Base-by-base conservation (phyloP, 2,888 invertebrate genomes). In the Parapristionchus giblindavisi region DNA sequence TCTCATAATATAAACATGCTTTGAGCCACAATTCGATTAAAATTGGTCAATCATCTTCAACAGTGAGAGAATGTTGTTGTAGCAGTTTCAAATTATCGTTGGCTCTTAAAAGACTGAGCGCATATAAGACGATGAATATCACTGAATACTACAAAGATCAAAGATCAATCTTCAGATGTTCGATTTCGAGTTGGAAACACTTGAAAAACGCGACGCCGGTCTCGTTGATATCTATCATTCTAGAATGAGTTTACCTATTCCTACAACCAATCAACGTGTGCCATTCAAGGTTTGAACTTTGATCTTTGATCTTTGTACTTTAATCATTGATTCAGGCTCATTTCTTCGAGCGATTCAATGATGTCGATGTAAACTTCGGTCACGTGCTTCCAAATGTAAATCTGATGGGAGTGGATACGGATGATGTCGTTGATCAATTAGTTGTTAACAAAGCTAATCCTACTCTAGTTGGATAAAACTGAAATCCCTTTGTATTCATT, bases 371-470 rank as follows among this genome's bases (percentile, higher is more conserved):
- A 70, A 81, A 81, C 72, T 78, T 81, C 75, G 81, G 78, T 27
- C 81, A 81, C 38, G 71, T 81, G 48, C 70, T 81, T 75, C 81
- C 81, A 1, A 81, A 81, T 68, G 70, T 81, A 27, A 81, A 81
- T 76, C 32, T 81, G 21, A 79, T 78, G 68, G 74, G 75, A 3
- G 77, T 78, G 43, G 75, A 77, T 54, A 76, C 78, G 5, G 77
- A 78, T 66, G 77, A 80, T 75, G 77, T 80, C 48, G 78, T 78
- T 56, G 80, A 79, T 48, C 78, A 80, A 78, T 70, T 80, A 5
- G 77, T 80, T 11, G 60, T 74, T 61, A 80, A 80, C 75, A 79
- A 79, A 61, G 81, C 81, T 60, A 81, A 81, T 81, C 81, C 81
- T 56, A 79, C 81, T 48, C 75, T 81, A 34, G 77, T 81, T 60